Evolutionary conservation across 37 sponge, comb jelly and placozoan genomes (phyloP), one percentile per base, ranked within the genome.

Genomic region (Theonella swinhoei): DNA sequence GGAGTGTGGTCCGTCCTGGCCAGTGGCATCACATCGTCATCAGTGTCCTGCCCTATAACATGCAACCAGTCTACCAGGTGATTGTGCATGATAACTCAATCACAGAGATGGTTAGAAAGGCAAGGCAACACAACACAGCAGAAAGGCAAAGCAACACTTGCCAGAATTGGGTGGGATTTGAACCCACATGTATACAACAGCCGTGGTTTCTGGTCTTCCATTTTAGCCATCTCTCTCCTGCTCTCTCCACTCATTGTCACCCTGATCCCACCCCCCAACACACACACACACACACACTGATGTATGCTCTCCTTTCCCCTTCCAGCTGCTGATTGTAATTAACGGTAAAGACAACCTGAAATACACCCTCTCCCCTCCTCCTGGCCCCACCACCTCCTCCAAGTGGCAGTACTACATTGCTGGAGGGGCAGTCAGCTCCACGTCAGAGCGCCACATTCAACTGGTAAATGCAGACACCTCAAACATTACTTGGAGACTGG

Each of bases 351-450:
- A 81, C 33, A 62, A 37, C 42, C 76, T 76, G 34, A 29, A 38
- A 4, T 78, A 72, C 37, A 4, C 22, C 4, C n/a, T 81, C 26
- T 39, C 54, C 0, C 35, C 61, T 4, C 70, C 68, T 20, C 19
- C 42, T 71, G 63, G 38, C 64, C 0, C 64, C 36, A 23, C 33
- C 2, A 7, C 68, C 29, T n/a, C 67, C 39, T 39, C 60, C 24
- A 39, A 42, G 39, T 40, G 72, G 37, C 75, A 81, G 43, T 85
- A 85, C 76, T 74, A 64, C 34, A n/a, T 90, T n/a, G 90, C 77
- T 33, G 90, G 90, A 11, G 90, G 90, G n/a, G 90, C 70, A 1
- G 77, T 85, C 66, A 90, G 81, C 63, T 76, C 68, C 76, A 76
- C 76, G 28, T 25, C 62, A 2, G 82, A 85, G 73, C 42, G 38